Percentiles rank a stretch among this genome's conserved stretches.
Conservation (phyloP, 2,888 invertebrate genomes). For the Pteria penguin region DNA sequence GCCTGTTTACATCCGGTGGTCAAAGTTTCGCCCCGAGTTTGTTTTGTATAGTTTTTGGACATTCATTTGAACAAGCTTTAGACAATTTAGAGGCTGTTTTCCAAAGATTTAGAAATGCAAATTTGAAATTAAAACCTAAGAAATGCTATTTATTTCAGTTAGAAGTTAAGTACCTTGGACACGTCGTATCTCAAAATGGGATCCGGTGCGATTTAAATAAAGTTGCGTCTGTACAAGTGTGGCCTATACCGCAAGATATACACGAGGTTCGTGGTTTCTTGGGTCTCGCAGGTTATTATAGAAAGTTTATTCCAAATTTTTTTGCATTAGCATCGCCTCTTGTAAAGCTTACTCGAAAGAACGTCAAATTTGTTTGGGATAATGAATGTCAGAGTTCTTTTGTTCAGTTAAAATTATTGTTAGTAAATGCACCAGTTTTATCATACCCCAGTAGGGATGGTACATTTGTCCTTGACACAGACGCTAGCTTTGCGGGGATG, state of each 20-base stretch:
- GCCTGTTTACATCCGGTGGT: neutral
- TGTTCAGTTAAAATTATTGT: slow-evolving; percentile 16
- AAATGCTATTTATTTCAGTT: slow-evolving; percentile 32
- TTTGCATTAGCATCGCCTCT: slow-evolving; percentile 27
- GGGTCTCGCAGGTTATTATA: slow-evolving; percentile 19
- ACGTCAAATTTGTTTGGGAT: slow-evolving; percentile 22
- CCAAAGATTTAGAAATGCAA: slow-evolving; percentile 7
- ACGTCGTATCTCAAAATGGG: slow-evolving; percentile 29
- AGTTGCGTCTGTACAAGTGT: neutral
- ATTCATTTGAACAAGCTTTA: slow-evolving; percentile 1
- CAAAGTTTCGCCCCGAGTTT: neutral
- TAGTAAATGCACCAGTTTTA: slow-evolving; percentile 9
- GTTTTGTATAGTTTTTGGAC: slow-evolving; percentile 17
- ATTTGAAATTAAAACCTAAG: slow-evolving; percentile 27
- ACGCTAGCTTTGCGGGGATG: slow-evolving; percentile 44
- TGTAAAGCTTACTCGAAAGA: slow-evolving; percentile 17
- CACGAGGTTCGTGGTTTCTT: slow-evolving; percentile 3
- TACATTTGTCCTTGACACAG: slow-evolving; percentile 46
- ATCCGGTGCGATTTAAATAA: slow-evolving; percentile 26
- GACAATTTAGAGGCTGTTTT: slow-evolving; percentile 7
- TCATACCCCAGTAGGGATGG: neutral
- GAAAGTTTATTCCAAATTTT: slow-evolving; percentile 24
- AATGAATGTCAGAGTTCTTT: slow-evolving; percentile 25
- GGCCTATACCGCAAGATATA: neutral
- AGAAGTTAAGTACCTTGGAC: slow-evolving; percentile 23